Base-by-base conservation (phyloP, 2,888 invertebrate genomes). In the Eubasilissa splendida region DNA sequence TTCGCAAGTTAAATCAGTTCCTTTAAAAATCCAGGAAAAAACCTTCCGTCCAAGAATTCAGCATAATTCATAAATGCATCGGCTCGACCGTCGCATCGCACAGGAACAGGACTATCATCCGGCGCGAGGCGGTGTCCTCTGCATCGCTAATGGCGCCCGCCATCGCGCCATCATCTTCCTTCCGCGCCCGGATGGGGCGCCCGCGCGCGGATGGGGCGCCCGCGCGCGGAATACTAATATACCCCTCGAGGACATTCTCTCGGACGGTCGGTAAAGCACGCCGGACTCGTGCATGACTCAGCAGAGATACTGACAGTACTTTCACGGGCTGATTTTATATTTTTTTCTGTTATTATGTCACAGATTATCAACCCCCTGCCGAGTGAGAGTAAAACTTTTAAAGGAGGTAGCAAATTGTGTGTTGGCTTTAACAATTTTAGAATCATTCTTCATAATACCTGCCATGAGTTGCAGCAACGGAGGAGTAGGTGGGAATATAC, bases 131-230 rank as follows among this genome's bases (percentile, higher is more conserved):
- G 71, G 31, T 42, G 71, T 33, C 56, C 71, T 33, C 33, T 73
- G 71, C 71, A 73, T 73, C 31, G 12, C 71, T 73, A 58, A 73
- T 73, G 71, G 71, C 71, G 54, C 33, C 50, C 12, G 58, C 58
- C 58, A n/a, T 10, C 8, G 58, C 12, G 12, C 58, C 68, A 9
- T 4, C 71, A 58, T 73, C 58, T 56, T 56, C 58, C 71, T 73
- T 73, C 71, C 68, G 68, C 50, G 68, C 68, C 71, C 68, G 71
- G 71, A 71, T 56, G 54, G 71, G 71, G 54, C 22, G 22, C 54
- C 71, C 71, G 22, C 71, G 14, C 1, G 22, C n/a, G 56, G 56
- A 56, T 56, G 56, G 56, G 56, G 4, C 12, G 56, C 56, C 56
- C 56, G n/a, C 56, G 11, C 71, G 7, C 12, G 58, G 71, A 73